Evolutionary conservation across 2,888 invertebrate genomes (phyloP), one percentile per base, ranked within the genome.

Genomic region (Hybos culiciformis): DNA sequence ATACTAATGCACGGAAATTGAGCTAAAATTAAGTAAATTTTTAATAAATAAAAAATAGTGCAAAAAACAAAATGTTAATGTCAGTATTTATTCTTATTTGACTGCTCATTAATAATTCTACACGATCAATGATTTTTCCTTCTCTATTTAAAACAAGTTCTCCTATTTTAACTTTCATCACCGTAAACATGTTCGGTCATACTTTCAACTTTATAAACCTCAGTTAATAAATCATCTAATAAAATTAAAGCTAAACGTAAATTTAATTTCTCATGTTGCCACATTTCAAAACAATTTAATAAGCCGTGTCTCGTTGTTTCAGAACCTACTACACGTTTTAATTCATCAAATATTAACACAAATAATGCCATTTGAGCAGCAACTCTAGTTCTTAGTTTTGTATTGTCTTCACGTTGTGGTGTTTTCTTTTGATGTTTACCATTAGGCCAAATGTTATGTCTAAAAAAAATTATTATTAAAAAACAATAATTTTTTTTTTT

Each of bases 321-420:
- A 42, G 68, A 70, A 17, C 78, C 78, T 39, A 78, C 68, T 39
- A 78, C 63, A 40, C 72, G 70, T 40, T 72, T 68, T 47, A 78
- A 56, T 53, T 78, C 76, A 59, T 77, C 77, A 70, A 45, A 80
- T 24, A 86, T 64, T 54, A 78, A 77, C 8, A 83, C 80, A n/a
- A 86, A 66, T 54, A 87, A 69, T 43, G 83, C 78, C 29, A 80
- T 73, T 66, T 83, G 83, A 26, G 85, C 83, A 39, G 82, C 78
- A 7, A 87, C 74, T 47, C 82, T 67, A 0, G 84, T 83, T 53
- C 84, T 69, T 67, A 78, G 73, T 58, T 77, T 54, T 6, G 50
- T 52, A 23, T 47, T 51, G 18, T 54, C 52, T 31, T 54, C 54
- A 2, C 54, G 43, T 5, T 48, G 44, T 11, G 39, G 23, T 8